phyloP scores from a whole-genome alignment of 2,888 invertebrate genomes.

The Limnephilus auricula region DNA sequence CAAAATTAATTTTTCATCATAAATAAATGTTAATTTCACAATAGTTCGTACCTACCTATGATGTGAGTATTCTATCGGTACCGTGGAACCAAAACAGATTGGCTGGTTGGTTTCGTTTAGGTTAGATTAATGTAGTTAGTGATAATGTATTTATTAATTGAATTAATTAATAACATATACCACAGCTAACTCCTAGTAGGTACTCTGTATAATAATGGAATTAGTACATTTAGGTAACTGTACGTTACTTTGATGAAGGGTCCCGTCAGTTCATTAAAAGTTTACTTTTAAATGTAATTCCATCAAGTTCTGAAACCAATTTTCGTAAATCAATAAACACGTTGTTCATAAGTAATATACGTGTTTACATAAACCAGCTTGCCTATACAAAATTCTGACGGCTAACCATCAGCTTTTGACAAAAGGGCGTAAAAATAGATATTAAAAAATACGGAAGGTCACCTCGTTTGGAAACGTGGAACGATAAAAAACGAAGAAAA shows the following conservation, averaged over 20 bases:
- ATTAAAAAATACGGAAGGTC: constrained; percentile 26
- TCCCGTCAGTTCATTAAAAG: neutral
- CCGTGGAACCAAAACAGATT: neutral
- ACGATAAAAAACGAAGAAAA: constrained; percentile 22
- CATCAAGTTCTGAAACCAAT: neutral
- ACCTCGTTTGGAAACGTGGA: neutral
- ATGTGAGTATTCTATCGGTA: neutral
- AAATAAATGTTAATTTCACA: no score
- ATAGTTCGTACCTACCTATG: neutral
- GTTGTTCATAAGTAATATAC: neutral
- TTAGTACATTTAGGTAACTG: neutral
- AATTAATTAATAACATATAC: neutral
- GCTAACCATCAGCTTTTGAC: neutral
- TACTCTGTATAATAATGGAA: neutral
- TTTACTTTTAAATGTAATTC: neutral
- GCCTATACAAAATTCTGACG: neutral
- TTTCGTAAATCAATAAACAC: constrained; percentile 3
- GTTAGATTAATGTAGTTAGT: neutral
- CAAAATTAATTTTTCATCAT: no score
- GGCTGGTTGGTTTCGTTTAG: no score
- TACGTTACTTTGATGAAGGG: neutral
- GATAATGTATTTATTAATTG: neutral
- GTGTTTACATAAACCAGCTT: constrained; percentile 11
- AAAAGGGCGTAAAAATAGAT: neutral
- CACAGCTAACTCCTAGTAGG: no score